A percentile compares a stretch with the other conserved stretches of the same genome.
phyloP scores from a whole-genome alignment of 2,888 invertebrate genomes.

The Phengaris alcon region DNA sequence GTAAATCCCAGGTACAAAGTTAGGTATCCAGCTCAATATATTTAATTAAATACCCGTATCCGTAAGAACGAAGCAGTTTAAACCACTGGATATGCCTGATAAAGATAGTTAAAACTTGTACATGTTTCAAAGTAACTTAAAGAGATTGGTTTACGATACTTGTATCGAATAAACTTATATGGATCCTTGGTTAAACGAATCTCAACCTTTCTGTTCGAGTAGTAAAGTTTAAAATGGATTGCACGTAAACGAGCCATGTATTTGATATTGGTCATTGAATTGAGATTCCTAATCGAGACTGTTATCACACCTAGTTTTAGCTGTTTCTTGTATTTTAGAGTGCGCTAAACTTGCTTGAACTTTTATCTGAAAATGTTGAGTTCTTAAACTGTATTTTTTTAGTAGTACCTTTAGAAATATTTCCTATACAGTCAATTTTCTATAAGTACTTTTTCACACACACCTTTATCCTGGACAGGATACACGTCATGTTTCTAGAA shows the following conservation, averaged over 20 bases:
- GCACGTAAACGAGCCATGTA: background rate
- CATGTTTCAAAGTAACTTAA: conserved; percentile 30
- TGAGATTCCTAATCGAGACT: conserved; percentile 26
- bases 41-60: background rate
- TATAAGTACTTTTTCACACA: too few species aligned
- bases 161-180: conserved; percentile 30
- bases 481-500: too few species aligned
- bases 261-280: conserved; percentile 34
- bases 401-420: too few species aligned
- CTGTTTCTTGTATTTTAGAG: background rate
- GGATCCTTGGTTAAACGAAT: conserved; percentile 20
- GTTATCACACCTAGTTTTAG: conserved; percentile 5
- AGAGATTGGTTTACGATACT: conserved; percentile 33
- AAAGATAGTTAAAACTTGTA: conserved; percentile 23
- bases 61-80: conserved; percentile 15
- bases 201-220: conserved; percentile 7
- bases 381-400: background rate
- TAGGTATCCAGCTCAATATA: background rate
- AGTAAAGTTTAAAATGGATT: conserved; percentile 28
- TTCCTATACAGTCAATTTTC: too few species aligned
- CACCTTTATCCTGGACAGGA: too few species aligned
- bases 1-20: background rate
- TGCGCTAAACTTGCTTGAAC: too few species aligned
- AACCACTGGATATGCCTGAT: conserved; percentile 24
- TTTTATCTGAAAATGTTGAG: background rate